phyloP scores from a whole-genome alignment of 2,888 invertebrate species.

The Sarcophaga subvicina region DNA sequence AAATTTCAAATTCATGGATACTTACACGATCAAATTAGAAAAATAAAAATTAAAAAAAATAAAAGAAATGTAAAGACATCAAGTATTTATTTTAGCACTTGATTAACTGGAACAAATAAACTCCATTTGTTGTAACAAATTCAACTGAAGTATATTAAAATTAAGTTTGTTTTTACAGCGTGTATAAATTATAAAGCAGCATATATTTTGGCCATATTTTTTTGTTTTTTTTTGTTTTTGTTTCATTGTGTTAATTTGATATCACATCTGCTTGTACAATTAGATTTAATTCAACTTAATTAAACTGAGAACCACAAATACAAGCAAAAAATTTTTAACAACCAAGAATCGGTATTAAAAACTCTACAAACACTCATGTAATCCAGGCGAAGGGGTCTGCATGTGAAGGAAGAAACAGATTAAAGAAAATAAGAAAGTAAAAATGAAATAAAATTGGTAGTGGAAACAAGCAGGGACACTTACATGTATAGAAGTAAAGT shows the following conservation, averaged over 20 bases:
- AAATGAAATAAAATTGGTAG: conserved; percentile 13
- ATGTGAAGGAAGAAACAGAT: not conserved
- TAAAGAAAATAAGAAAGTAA: conserved; percentile 11
- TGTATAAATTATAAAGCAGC: conserved; percentile 44
- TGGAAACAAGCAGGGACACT: conserved; percentile 32
- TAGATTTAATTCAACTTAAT: conserved; percentile 64
- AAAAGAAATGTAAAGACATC: too few species aligned
- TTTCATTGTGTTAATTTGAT: not conserved
- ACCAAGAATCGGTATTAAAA: conserved; percentile 23
- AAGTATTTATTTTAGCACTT: not conserved
- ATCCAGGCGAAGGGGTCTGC: not conserved
- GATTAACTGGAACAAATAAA: not conserved
- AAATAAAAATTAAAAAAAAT: too few species aligned
- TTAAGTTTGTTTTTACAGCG: conserved; percentile 29
- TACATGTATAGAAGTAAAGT: conserved; percentile 35
- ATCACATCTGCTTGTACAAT: conserved; percentile 63
- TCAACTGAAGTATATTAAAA: conserved; percentile 6
- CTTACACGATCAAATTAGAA: too few species aligned
- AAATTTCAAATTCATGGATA: too few species aligned
- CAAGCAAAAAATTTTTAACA: conserved; percentile 55
- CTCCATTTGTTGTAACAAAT: not conserved
- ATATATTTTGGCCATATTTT: conserved; percentile 1
- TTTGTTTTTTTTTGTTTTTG: not conserved
- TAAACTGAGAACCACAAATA: conserved; percentile 60
- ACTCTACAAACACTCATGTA: not conserved